Base-by-base conservation (phyloP, 1,140 invertebrate species). In the Drosophila orena region DNA sequence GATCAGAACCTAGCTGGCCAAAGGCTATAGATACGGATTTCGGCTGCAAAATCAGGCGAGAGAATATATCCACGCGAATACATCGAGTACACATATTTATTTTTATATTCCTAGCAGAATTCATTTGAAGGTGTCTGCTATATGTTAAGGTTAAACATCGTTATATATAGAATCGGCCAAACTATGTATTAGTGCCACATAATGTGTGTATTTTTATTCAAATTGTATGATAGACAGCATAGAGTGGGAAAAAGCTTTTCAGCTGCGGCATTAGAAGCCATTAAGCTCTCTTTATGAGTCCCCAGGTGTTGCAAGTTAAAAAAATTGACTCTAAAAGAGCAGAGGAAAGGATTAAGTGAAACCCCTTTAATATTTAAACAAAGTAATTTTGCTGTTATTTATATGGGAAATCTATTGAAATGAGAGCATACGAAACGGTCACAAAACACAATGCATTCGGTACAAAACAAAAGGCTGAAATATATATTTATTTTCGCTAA, bases 91-190 rank as follows among this genome's bases (percentile, higher is more conserved):
- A 68, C 75, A 80, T 77, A 80, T 90, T 88, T 89, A 89, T 89
- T 90, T 89, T 89, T 89, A 90, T 88, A 89, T 79, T 88, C 77
- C 56, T 71, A 83, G 79, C 83, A 88, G 64, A 84, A 83, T 79
- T 55, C 77, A 76, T 86, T 79, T 84, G 79, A 88, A 88, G 83
- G 83, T 88, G 83, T 81, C 79, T 80, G 84, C 84, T 89, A 71
- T 90, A 84, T 89, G 85, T 90, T 89, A 89, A 89, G 84, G 84
- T 89, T 89, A 89, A 89, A 78, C 73, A 88, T 77, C 71, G 53
- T 46, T 65, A 65, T 81, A 59, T 65, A 75, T 70, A 64, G 54
- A 77, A 49, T 46, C 24, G 58, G 49, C 37, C 12, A 76, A 76
- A 76, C 72, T 76, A 76, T 76, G 72, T 75, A 38, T 43, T 66